Evolutionary conservation across 2,113 vertebrate genomes (phyloP).

Genomic region (Mixornis gularis): DNA sequence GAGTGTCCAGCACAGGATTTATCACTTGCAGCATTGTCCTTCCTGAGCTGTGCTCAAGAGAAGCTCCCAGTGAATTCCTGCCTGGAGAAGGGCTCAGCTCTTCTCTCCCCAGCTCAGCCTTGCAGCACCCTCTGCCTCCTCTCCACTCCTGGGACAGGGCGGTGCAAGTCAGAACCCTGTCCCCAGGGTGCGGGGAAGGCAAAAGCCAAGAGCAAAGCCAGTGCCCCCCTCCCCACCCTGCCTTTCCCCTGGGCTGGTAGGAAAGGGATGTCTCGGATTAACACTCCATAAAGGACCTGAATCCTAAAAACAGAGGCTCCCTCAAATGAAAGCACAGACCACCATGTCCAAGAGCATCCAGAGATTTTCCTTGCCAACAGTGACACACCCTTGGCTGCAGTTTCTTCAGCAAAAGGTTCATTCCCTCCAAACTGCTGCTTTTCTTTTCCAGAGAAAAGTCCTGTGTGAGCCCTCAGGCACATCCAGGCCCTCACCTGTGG

Average conservation of each 20-base stretch:
- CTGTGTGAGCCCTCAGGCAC: neutral
- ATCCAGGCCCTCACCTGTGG: neutral
- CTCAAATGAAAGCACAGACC: neutral
- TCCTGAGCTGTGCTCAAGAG: neutral
- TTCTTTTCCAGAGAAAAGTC: neutral
- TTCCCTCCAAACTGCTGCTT: neutral
- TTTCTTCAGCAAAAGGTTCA: neutral
- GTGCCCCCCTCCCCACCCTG: neutral
- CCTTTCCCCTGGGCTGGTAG: neutral
- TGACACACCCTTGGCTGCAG: neutral
- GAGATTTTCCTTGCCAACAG: neutral
- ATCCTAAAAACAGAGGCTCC: neutral
- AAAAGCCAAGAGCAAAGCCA: neutral
- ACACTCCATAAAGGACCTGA: neutral
- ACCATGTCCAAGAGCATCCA: neutral
- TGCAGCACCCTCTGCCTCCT: neutral
- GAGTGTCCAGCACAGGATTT: neutral
- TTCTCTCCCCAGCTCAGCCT: neutral
- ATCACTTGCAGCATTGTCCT: neutral
- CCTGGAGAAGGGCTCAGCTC: neutral
- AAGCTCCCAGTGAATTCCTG: neutral
- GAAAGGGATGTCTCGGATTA: neutral
- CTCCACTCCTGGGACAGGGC: rapidly evolving
- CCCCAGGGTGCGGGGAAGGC: neutral
- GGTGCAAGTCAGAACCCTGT: too few species aligned